Base-by-base conservation (phyloP, 2,797 vertebrate genomes). In the Rhabdomys pumilio region DNA sequence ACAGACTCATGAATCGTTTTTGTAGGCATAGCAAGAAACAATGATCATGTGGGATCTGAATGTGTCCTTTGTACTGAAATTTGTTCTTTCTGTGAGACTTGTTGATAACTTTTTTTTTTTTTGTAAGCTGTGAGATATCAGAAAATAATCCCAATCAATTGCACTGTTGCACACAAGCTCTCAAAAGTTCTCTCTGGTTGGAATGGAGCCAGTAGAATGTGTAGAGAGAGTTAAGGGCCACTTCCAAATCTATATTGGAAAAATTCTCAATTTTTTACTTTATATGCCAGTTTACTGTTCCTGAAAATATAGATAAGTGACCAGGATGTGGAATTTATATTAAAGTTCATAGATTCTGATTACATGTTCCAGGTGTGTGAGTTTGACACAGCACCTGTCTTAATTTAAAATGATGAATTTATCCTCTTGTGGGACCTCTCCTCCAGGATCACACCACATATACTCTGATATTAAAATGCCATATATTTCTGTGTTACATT, bases 381-480 rank as follows among this genome's bases (percentile, higher is more conserved):
- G 22, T 93, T 92, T 97, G 93, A 94, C 96, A 77, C 63, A 93
- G 34, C 83, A 91, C 53, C 65, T 94, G 82, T 83, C 91, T 97
- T 96, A 95, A 94, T 87, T 96, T 89, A 97, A 94, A 92, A 92
- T 93, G 95, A 96, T 91, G 53, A 90, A 29, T 26, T 26, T 61
- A 59, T 93, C 94, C 59, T 44, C 90, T 89, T 93, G 57, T 53
- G 57, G 82, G 47, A 67, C 63, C 29, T 92, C 53, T 34, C 76
- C 89, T 92, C 86, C 82, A 72, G 57, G 85, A 72, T 85, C 87
- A 93, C 1, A 88, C 50, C 26, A 41, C 24, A 76, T 31, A 65
- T 77, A 38, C n/a, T 63, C 34, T 55, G 69, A 88, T 67, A 94
- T 96, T 94, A 91, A 91, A 92, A 91, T 59, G 84, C 67, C 44